Evolutionary conservation across 2,888 invertebrate species (phyloP).

Genomic region (Lasioglossum figueresi): DNA sequence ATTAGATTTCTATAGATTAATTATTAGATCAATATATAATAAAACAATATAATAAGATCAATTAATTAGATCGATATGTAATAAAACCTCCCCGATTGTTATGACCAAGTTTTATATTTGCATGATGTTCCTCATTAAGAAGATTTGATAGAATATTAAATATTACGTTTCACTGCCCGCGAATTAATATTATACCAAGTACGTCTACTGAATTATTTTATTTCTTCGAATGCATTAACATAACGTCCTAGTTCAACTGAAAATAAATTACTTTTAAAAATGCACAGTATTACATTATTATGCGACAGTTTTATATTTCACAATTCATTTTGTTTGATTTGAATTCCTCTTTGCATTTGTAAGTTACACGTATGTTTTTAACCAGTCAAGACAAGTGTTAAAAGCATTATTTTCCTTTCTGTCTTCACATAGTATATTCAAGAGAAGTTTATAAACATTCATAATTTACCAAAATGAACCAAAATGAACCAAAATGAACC

Average conservation of each 20-base stretch:
- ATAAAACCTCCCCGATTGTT: neutral
- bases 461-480: neutral
- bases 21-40: no score
- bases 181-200: neutral
- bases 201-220: neutral
- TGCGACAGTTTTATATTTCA: neutral
- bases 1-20: neutral
- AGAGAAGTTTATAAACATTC: no score
- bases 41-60: no score
- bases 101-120: neutral
- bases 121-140: neutral
- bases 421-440: no score
- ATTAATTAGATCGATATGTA: neutral
- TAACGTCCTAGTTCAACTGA: neutral
- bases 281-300: neutral
- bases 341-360: neutral
- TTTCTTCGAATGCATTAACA: neutral
- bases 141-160: neutral
- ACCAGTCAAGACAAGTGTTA: no score
- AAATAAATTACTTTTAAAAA: neutral
- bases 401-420: no score
- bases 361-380: no score
- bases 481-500: no score
- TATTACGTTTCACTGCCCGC: neutral
- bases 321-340: neutral